Conservation (phyloP, 2,113 vertebrate genomes). For the Brachypteracias leptosomus region DNA sequence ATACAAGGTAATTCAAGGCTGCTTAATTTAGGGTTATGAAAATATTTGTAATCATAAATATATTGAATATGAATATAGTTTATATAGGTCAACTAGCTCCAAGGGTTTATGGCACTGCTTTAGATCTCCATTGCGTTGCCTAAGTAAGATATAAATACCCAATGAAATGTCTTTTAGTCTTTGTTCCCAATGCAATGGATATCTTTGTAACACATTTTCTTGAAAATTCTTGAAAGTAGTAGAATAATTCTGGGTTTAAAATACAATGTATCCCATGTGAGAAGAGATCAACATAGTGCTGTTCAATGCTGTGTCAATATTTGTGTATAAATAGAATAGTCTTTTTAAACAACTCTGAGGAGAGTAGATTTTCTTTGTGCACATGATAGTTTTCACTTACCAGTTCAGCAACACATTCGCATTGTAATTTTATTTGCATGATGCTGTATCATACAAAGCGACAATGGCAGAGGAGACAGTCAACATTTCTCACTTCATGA, state of each 20-base stretch:
- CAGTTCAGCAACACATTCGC: not conserved
- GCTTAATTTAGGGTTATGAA: not conserved
- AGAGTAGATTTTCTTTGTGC: not conserved
- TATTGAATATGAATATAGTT: not conserved
- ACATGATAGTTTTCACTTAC: not conserved
- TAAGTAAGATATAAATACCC: not conserved
- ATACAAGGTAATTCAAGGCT: not conserved
- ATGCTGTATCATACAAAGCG: not conserved
- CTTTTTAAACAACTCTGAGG: not conserved
- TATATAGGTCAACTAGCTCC: not conserved
- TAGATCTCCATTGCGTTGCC: not conserved
- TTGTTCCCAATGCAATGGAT: not conserved
- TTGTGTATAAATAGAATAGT: not conserved
- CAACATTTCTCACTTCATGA: not conserved
- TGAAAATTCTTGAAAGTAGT: not conserved
- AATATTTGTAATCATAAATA: not conserved
- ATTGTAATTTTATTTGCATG: not conserved
- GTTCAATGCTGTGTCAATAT: slow-evolving; percentile 23
- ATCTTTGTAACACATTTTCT: not conserved
- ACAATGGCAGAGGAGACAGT: not conserved
- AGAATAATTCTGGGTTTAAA: not conserved
- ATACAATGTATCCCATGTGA: not conserved
- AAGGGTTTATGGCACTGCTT: not conserved
- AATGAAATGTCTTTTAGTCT: not conserved
- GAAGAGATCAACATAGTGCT: not conserved